A percentile compares a stretch with the other conserved stretches of the same genome.
phyloP scores from a whole-genome alignment of 2,888 invertebrate genomes.

The Eurytoma adleriae region DNA sequence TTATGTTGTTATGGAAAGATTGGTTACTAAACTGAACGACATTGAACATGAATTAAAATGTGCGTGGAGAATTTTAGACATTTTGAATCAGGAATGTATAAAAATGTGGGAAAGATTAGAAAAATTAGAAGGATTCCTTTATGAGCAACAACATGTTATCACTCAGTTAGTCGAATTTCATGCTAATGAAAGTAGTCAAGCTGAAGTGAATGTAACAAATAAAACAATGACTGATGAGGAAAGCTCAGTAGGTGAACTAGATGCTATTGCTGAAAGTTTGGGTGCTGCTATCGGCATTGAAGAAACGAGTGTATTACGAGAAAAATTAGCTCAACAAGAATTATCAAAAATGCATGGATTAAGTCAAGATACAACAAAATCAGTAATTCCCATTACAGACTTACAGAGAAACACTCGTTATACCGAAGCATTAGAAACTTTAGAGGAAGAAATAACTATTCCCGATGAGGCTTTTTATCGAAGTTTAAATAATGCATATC shows the following conservation, averaged over 20 bases:
- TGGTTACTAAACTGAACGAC: constrained; percentile 90
- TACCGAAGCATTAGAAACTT: constrained; percentile 70
- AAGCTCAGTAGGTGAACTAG: constrained; percentile 70
- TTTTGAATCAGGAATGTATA: constrained; percentile 93
- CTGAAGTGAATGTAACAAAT: constrained; percentile 65
- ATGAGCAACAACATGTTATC: constrained; percentile 94
- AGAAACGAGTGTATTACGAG: constrained; percentile 69
- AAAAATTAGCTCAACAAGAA: constrained; percentile 72
- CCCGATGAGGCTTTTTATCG: constrained; percentile 93
- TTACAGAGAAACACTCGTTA: constrained; percentile 71
- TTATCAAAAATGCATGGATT: constrained; percentile 70
- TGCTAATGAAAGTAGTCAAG: constrained; percentile 79
- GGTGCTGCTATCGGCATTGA: constrained; percentile 71
- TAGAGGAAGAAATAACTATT: constrained; percentile 80
- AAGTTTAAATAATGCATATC: constrained; percentile 90
- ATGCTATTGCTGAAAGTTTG: constrained; percentile 72
- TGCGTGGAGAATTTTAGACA: constrained; percentile 93
- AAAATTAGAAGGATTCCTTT: constrained; percentile 89
- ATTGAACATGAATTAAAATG: constrained; percentile 91
- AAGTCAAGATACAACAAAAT: constrained; percentile 66
- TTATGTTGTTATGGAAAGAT: constrained; percentile 85
- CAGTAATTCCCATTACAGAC: constrained; percentile 67
- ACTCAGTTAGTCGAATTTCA: constrained; percentile 90
- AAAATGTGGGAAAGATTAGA: constrained; percentile 96
- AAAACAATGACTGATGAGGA: constrained; percentile 66